A percentile compares a stretch with the other conserved stretches of the same genome.
Conservation (phyloP, 1,140 invertebrate species). For the Ceratina calcarata region DNA sequence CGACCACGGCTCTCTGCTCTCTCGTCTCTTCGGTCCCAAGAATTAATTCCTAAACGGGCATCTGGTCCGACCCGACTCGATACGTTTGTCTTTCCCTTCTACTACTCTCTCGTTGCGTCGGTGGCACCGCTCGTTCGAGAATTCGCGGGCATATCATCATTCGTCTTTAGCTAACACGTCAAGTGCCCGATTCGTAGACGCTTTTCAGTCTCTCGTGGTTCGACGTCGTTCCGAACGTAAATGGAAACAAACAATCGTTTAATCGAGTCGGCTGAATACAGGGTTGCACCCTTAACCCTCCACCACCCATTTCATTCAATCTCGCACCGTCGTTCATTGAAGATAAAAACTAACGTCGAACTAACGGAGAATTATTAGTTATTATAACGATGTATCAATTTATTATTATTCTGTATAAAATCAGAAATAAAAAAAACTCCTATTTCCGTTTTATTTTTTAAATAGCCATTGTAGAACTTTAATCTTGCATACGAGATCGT, state of each 20-base stretch:
- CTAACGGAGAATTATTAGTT: neutral
- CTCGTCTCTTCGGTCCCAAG: neutral
- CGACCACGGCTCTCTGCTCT: neutral
- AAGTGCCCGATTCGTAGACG: constrained; percentile 33
- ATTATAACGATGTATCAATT: no score
- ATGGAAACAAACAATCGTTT: constrained; percentile 14
- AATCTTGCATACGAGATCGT: no score
- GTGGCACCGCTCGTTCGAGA: neutral
- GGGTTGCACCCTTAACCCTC: constrained; percentile 43
- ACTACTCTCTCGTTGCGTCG: neutral
- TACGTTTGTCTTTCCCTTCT: no score
- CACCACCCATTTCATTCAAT: neutral
- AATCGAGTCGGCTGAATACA: constrained; percentile 45
- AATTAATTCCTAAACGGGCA: neutral
- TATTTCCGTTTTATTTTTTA: no score
- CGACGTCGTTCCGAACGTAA: neutral
- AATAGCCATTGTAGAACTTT: no score
- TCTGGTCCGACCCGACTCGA: no score
- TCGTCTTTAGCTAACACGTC: constrained; percentile 20
- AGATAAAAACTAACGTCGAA: no score
- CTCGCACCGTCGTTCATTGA: no score
- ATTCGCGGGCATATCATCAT: neutral
- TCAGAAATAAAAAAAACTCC: no score
- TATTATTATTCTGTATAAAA: no score
- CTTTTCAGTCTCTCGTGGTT: constrained; percentile 18